phyloP scores from a whole-genome alignment of 2,797 vertebrate genomes.

The Urocyon cinereoargenteus region DNA sequence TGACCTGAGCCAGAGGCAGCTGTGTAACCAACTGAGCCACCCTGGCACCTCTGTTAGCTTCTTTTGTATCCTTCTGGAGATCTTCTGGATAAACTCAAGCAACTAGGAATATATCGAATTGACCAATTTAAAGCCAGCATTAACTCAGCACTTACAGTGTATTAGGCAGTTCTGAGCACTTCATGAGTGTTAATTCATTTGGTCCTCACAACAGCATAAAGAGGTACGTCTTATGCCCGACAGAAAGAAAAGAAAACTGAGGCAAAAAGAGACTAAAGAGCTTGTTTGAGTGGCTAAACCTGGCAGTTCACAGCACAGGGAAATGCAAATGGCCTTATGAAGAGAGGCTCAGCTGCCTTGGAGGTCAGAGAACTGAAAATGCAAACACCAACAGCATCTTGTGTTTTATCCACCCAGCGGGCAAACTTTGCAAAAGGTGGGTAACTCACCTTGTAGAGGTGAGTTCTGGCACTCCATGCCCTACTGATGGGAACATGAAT shows the following conservation, averaged over 20 bases:
- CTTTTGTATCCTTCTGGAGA: neutral
- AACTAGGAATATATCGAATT: neutral
- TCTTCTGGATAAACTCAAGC: neutral
- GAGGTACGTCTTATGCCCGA: neutral
- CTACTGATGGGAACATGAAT: neutral
- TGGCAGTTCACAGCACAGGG: neutral
- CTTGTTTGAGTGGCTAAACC: neutral
- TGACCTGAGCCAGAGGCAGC: too few relatives aligned
- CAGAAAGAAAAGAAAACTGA: neutral
- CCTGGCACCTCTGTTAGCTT: neutral
- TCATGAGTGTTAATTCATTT: neutral
- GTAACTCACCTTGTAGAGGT: neutral
- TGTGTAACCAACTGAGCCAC: too few relatives aligned
- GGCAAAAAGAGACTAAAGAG: neutral
- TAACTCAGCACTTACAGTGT: neutral
- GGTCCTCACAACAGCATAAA: neutral
- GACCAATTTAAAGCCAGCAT: neutral
- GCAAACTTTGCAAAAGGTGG: neutral
- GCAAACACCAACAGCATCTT: neutral
- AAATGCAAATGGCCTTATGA: neutral
- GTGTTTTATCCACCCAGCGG: neutral
- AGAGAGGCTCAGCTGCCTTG: neutral
- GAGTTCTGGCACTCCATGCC: too few relatives aligned
- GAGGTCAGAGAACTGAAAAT: neutral
- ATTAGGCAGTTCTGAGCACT: neutral